Base-by-base conservation (phyloP, 2,113 vertebrate species). In the Saguinus midas region DNA sequence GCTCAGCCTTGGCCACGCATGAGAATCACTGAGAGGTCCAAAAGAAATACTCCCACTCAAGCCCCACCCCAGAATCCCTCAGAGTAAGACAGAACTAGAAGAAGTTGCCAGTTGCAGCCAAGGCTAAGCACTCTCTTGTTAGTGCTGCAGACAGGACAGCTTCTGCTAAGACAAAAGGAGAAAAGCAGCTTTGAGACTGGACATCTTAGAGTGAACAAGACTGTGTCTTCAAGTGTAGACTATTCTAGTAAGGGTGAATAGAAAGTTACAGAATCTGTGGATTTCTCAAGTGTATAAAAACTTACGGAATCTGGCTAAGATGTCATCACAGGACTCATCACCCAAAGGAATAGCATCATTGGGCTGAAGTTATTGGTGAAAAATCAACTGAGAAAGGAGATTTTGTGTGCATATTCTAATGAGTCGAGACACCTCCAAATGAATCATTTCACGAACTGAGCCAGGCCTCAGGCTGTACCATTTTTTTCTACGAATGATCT, bases 51-150 rank as follows among this genome's bases (percentile, higher is more conserved):
- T 14, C 2, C 43, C 2, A 0, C 23, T 79, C 17, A 10, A 23
- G 13, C 32, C 20, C 21, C 8, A 45, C 8, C 40, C 11, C 6
- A 1, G 21, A 73, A 32, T 25, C 7, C 0, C 35, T 40, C 9
- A 40, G 21, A 4, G 20, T 14, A 0, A 12, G 72, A 55, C n/a
- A 48, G 17, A 70, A 32, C 18, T 48, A 80, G 58, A 57, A 55
- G 25, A 57, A 55, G 25, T 58, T 40, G 27, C 50, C 32, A 48
- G 32, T 2, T 55, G 35, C 1, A 81, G 20, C 52, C 17, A n/a
- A 25, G 68, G 6, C 64, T 72, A 66, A 86, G 57, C 87, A 52
- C 64, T 10, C 57, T 43, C 55, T 64, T 76, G 20, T 40, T 50
- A 58, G 40, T 68, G 86, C 50, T 52, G 64, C 16, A 37, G 40